Base-by-base conservation (phyloP, 2,113 vertebrate genomes). In the Geothlypis trichas region DNA sequence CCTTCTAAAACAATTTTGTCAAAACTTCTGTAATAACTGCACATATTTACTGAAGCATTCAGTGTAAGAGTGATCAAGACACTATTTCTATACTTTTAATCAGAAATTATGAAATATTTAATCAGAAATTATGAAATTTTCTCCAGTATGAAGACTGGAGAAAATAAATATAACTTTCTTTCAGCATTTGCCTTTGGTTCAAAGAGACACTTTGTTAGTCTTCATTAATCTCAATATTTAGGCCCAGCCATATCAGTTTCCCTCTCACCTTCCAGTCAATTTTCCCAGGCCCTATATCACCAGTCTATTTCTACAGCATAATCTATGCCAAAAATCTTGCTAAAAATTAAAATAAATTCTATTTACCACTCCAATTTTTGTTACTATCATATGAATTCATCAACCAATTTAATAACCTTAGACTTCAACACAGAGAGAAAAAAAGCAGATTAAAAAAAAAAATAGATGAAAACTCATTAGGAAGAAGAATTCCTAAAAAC, bases 401-500 rank as follows among this genome's bases (percentile, higher is more conserved):
- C 7, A 51, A 31, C 5, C 12, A 69, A 55, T 16, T n/a, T 47
- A 41, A 37, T 30, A 67, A 80, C 13, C 8, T 37, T 42, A n/a
- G 11, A 75, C 7, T 77, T 57, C 20, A n/a, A 58, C 11, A 59
- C 5, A 7, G 12, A 67, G 11, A 63, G 12, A 26, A 24, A 47
- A 67, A 76, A 69, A 31, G 3, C 3, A 76, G 13, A 72, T 17
- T 11, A 19, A 81, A 86, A 15, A 59, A 82, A 62, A 35, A 52
- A 10, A 3, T 16, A 13, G 7, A 28, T 5, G 3, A n/a, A 23
- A 82, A 35, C 3, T 26, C 8, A 1, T 4, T 23, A 33, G 15
- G 26, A 90, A 63, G 14, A 63, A 57, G 4, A 75, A 67, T 27
- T 89, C 13, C 11, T 63, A 63, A 68, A 67, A 30, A 2, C 1